Percentiles rank a stretch among this genome's conserved stretches.
Conservation (phyloP, 1,140 invertebrate genomes). For the Drosophila lacertosa region DNA sequence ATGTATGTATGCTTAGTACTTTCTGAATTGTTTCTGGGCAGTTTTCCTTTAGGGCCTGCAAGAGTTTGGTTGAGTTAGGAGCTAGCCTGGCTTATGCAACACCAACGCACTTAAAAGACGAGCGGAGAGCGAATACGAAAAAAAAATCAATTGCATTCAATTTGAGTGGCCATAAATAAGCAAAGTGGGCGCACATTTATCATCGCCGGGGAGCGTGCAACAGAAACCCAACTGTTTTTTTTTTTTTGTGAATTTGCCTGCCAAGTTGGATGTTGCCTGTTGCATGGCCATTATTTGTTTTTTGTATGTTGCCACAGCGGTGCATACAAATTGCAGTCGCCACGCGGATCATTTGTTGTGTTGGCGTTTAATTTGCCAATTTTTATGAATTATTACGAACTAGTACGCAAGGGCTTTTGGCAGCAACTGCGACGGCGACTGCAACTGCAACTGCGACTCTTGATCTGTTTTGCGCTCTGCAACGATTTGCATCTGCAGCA, state of each 20-base stretch:
- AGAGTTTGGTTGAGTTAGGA: constrained; percentile 42
- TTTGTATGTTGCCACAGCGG: constrained; percentile 26
- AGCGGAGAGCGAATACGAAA: neutral
- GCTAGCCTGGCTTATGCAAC: constrained; percentile 59
- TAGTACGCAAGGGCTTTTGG: constrained; percentile 27
- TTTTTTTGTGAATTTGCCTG: neutral
- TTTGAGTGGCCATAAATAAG: constrained; percentile 76
- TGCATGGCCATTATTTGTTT: constrained; percentile 28
- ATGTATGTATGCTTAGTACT: constrained; percentile 14
- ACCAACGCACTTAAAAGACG: constrained; percentile 54
- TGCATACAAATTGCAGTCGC: constrained; percentile 66
- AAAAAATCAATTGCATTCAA: constrained; percentile 81
- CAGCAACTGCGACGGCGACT: constrained; percentile 17
- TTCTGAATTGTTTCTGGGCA: constrained; percentile 43
- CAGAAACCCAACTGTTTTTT: constrained; percentile 40
- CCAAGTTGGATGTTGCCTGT: neutral
- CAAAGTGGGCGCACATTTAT: constrained; percentile 68
- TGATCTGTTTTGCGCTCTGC: constrained; percentile 62
- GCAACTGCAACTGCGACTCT: constrained; percentile 18
- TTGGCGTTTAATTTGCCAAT: constrained; percentile 83
- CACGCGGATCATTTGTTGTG: constrained; percentile 74
- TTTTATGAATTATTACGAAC: constrained; percentile 74
- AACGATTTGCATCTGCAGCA: constrained; percentile 55
- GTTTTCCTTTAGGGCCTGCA: constrained; percentile 52
- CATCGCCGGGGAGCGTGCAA: constrained; percentile 38